These are phyloP conservation scores for Redunca redunca DNA, from an alignment of 2,113 vertebrate genomes.

Conservation along the genomic window DNA sequence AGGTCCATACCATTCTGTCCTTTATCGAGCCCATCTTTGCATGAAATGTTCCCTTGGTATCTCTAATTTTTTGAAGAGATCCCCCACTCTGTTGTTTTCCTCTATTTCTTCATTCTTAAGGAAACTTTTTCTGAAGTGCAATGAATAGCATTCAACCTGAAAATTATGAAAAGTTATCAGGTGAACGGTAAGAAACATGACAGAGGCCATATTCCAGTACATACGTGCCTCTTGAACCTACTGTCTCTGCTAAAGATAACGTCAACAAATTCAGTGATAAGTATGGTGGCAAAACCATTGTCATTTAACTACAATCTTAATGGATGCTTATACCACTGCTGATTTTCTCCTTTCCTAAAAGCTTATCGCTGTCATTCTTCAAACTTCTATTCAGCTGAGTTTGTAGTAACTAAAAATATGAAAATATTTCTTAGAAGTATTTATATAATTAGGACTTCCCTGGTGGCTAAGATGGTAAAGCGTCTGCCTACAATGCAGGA, in stretches of 20 bases:
- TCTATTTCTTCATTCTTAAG: constrained; percentile 3
- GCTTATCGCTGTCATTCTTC: not conserved
- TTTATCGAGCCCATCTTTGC: not conserved
- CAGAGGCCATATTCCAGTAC: not conserved
- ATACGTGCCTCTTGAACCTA: not conserved
- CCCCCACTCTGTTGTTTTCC: not conserved
- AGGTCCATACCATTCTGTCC: not conserved
- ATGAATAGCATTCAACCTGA: constrained; percentile 36
- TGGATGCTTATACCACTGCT: not conserved
- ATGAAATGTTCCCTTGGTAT: not conserved
- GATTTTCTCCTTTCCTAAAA: not conserved
- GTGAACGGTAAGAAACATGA: not conserved
- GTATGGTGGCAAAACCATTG: not conserved
- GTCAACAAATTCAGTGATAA: not conserved
- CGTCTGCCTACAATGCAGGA: no score
- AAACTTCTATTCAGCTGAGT: not conserved
- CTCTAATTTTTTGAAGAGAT: not conserved
- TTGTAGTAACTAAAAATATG: not conserved
- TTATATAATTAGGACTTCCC: not conserved
- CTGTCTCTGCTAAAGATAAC: not conserved
- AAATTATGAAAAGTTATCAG: constrained; percentile 14
- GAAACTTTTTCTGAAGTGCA: constrained; percentile 22
- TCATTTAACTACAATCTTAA: not conserved
- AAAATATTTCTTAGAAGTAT: not conserved
- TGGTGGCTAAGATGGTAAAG: no score